phyloP scores from a whole-genome alignment of 2,797 vertebrate genomes.

The Acropternis orthonyx region DNA sequence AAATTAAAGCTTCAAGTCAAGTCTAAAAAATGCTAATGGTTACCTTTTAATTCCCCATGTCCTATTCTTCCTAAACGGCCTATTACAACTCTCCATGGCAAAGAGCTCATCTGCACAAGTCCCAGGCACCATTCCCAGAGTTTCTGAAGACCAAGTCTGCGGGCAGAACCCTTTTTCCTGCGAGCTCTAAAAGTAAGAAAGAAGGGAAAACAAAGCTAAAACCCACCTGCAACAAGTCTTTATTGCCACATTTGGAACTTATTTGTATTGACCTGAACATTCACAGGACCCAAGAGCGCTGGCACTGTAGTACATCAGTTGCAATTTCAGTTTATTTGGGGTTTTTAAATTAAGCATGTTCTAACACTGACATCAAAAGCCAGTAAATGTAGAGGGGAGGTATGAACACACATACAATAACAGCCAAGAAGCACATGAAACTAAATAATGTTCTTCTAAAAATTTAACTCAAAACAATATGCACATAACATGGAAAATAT shows the following conservation, averaged over 20 bases:
- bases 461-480: neutral
- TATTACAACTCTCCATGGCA: slow-evolving; percentile 98
- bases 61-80: slow-evolving; percentile 96
- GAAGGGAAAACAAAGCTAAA: neutral
- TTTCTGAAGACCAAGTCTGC: slow-evolving; percentile 94
- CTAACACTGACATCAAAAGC: neutral
- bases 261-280: neutral
- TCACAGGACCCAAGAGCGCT: neutral
- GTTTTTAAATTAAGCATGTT: neutral
- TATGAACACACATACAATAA: neutral
- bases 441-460: neutral
- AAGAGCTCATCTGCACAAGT: slow-evolving; percentile 96
- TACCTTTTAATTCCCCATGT: slow-evolving; percentile 96
- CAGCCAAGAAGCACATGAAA: neutral
- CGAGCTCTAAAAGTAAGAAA: slow-evolving; percentile 81
- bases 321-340: neutral
- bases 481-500: neutral
- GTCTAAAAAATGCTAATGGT: neutral
- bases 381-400: neutral
- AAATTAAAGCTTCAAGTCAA: neutral
- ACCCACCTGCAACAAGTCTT: neutral
- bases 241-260: neutral
- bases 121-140: slow-evolving; percentile 99
- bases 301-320: neutral
- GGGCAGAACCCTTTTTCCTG: slow-evolving; percentile 96